Evolutionary conservation across 2,113 vertebrate species (phyloP).

Genomic region (Phrynocephalus versicolor): DNA sequence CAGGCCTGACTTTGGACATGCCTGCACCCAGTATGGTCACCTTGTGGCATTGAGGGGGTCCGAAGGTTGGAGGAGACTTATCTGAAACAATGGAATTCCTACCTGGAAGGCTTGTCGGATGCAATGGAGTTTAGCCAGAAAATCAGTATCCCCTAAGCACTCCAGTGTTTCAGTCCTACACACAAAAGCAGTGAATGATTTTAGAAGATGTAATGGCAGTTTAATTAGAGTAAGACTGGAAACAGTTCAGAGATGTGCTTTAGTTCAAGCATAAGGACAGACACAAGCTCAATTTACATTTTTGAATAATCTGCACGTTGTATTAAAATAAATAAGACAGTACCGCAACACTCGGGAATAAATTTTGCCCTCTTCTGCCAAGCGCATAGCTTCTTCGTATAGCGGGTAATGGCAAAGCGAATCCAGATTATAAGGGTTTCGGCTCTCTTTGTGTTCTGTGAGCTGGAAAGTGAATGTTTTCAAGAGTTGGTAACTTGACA

Average conservation of each 20-base stretch:
- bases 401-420: conserved; percentile 84
- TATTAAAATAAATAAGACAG: neutral
- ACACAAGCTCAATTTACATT: neutral
- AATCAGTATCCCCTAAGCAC: conserved; percentile 91
- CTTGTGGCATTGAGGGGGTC: neutral
- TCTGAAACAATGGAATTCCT: conserved; percentile 18
- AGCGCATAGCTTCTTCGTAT: conserved; percentile 92
- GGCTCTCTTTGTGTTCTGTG: conserved; percentile 83
- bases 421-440: conserved; percentile 67
- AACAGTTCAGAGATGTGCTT: neutral
- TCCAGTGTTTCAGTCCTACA: conserved; percentile 92
- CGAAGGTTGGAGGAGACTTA: no score
- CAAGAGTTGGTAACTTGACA: neutral
- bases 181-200: conserved; percentile 2
- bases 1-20: no score
- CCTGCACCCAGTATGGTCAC: neutral
- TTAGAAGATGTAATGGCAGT: neutral
- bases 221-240: conserved; percentile 16
- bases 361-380: conserved; percentile 92
- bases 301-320: neutral
- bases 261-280: neutral
- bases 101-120: conserved; percentile 95
- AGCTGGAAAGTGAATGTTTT: conserved; percentile 68
- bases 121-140: conserved; percentile 95
- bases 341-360: conserved; percentile 92